These are phyloP conservation scores for Nylanderia fulva DNA, from an alignment of 1,140 invertebrate genomes.

Conservation along the genomic window DNA sequence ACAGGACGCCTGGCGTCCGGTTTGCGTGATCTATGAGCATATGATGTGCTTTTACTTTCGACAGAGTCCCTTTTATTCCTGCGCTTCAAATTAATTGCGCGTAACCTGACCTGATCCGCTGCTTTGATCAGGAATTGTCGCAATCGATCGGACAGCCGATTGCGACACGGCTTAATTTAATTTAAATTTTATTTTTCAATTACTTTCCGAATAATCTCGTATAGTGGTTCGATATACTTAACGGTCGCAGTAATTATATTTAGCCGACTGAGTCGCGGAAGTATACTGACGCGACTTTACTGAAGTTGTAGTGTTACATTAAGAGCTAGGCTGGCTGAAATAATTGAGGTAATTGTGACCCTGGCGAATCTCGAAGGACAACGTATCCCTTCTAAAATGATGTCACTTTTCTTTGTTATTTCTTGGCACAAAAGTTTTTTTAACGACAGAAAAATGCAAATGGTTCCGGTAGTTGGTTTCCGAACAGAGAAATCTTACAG, in stretches of 20 bases:
- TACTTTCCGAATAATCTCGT: neutral
- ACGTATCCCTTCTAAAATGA: slow-evolving; percentile 65
- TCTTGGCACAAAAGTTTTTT: slow-evolving; percentile 57
- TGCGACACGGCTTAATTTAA: slow-evolving; percentile 5
- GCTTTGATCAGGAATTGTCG: slow-evolving; percentile 44
- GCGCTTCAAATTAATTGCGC: slow-evolving; percentile 27
- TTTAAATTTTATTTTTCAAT: slow-evolving; percentile 14
- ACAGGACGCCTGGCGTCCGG: slow-evolving; percentile 58
- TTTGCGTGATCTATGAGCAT: slow-evolving; percentile 55
- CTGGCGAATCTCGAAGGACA: slow-evolving; percentile 78
- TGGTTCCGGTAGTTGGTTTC: slow-evolving; percentile 53
- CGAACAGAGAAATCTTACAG: slow-evolving; percentile 14
- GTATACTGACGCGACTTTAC: slow-evolving; percentile 24
- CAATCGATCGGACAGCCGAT: slow-evolving; percentile 9
- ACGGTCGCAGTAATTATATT: neutral
- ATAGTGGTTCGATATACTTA: neutral
- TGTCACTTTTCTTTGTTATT: slow-evolving; percentile 61
- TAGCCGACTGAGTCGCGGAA: slow-evolving; percentile 37
- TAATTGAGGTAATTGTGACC: slow-evolving; percentile 77
- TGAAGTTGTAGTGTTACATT: slow-evolving; percentile 62
- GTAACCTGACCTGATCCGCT: slow-evolving; percentile 3
- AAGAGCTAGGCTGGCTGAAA: slow-evolving; percentile 77
- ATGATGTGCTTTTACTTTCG: slow-evolving; percentile 59
- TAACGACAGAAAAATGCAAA: slow-evolving; percentile 63
- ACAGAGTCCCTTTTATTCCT: slow-evolving; percentile 47